Evolutionary conservation across 2,888 invertebrate species (phyloP), one percentile per base, ranked within the genome.

Genomic region (Leptarthrus brevirostris): DNA sequence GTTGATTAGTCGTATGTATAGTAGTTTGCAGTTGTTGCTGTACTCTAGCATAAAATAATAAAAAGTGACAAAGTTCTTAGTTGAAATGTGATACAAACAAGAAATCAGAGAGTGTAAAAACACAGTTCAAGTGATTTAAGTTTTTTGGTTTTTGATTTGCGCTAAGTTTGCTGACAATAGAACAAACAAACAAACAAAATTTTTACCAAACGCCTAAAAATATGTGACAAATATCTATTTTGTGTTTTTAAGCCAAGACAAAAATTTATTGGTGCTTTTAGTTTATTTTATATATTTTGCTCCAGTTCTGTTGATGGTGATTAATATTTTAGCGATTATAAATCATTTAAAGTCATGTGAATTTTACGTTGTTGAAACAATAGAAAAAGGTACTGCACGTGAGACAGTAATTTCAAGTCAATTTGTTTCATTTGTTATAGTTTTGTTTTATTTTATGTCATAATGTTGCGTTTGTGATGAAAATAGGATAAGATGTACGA

Each of bases 1-100:
- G 69, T 69, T 66, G 30, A 69, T 30, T 52, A 69, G 34, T 52
- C 69, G 69, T 69, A 52, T 36, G 52, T 69, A 69, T 69, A 69
- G 34, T 34, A 30, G 52, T 69, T 69, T 69, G 69, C 34, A 34
- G 40, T 34, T 52, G 52, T 69, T 52, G 36, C 26, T 49, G 36
- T 52, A 40, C 5, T 14, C 6, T 47, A 20, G 8, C 16, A 52
- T 10, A 18, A 24, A 64, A 40, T 18, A 0, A 61, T 4, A 26
- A 64, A 26, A 47, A 44, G 24, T 16, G 24, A 44, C 3, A 20
- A 44, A 44, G 14, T 14, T 47, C 10, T 66, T 16, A 58, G n/a
- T n/a, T 10, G 18, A 40, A 58, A 58, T 58, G 58, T 58, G 58
- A 58, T 56, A n/a, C n/a, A 58, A 36, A 18, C 18, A 2, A 30